Conservation (phyloP, 64 coral and sea anemone species). For the Astreopora myriophthalma region DNA sequence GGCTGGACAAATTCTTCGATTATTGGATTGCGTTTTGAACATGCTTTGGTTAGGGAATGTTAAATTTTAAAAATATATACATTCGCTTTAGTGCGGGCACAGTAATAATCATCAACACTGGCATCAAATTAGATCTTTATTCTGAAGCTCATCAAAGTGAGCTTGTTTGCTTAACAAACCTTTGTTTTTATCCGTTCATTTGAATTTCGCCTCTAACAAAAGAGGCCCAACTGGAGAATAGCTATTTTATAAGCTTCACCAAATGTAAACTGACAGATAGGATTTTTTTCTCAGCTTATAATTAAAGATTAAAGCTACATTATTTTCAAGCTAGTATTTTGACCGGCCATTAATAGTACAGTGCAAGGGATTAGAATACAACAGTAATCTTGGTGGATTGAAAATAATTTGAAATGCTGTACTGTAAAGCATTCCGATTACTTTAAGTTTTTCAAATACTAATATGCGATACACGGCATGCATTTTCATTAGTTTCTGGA, state of each 20-base stretch:
- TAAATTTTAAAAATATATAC: no score
- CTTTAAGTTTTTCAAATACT: no score
- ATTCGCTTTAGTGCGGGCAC: background rate
- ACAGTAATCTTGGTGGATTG: no score
- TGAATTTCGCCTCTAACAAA: background rate
- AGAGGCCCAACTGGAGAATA: background rate
- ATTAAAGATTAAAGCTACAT: background rate
- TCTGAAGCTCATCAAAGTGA: background rate
- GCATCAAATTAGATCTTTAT: background rate
- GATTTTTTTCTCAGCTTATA: background rate
- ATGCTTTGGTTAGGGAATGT: background rate
- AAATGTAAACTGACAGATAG: conserved; percentile 1
- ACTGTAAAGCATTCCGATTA: no score
- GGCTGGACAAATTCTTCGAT: no score
- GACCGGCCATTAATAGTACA: background rate
- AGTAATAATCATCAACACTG: background rate
- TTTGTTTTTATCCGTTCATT: background rate
- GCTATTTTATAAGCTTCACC: background rate
- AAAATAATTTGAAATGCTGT: no score
- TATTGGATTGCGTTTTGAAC: no score
- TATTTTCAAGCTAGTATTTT: conserved; percentile 23
- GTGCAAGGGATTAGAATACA: background rate
- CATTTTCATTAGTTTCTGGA: no score
- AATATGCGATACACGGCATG: no score
- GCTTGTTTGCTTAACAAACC: conserved; percentile 12